phyloP scores from a whole-genome alignment of 2,797 vertebrate species.

The Melanitta fusca region DNA sequence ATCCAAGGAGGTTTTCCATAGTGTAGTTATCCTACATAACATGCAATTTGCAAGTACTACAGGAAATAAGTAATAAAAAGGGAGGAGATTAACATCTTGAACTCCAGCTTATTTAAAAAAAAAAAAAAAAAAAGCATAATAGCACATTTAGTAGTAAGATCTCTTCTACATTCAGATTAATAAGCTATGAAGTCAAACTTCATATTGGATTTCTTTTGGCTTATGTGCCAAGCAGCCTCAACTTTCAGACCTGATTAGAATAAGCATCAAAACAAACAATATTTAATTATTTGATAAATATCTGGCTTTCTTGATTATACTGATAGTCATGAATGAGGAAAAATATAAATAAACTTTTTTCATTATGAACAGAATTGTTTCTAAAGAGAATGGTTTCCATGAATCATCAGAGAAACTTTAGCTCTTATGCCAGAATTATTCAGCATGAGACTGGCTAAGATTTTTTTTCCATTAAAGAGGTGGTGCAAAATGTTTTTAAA shows the following conservation, averaged over 20 bases:
- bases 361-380: background rate
- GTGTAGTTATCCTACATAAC: background rate
- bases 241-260: background rate
- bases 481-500: slow-evolving; percentile 21
- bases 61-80: background rate
- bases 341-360: background rate
- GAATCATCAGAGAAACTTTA: background rate
- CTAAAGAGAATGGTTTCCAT: background rate
- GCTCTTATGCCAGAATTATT: background rate
- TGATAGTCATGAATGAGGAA: background rate
- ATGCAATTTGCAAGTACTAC: background rate
- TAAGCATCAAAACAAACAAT: background rate
- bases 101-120: background rate
- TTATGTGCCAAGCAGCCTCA: background rate
- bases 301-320: background rate
- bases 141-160: background rate
- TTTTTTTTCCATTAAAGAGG: background rate
- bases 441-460: background rate
- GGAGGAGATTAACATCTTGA: background rate
- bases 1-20: background rate
- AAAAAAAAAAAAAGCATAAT: no score
- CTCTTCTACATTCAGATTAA: background rate
- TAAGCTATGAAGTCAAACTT: background rate
- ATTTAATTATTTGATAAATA: background rate
- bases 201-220: background rate